Base-by-base conservation (phyloP, 2,797 vertebrate species). In the Huso huso region DNA sequence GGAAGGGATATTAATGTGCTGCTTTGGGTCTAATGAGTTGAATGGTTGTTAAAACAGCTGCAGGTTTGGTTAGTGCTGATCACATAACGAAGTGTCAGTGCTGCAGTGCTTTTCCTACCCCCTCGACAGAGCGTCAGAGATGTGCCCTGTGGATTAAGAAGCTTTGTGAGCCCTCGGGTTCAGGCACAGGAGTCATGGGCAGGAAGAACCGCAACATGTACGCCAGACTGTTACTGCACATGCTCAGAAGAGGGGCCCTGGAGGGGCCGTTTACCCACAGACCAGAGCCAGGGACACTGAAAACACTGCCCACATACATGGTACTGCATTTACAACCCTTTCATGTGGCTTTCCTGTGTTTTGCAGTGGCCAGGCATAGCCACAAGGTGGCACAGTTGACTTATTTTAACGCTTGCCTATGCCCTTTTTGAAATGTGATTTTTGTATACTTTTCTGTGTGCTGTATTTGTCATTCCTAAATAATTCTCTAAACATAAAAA, bases 61-160 rank as follows among this genome's bases (percentile, higher is more conserved):
- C 23, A 37, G 23, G 23, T 37, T 37, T 37, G 23, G 23, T 37
- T 37, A 37, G 23, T 37, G 23, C 23, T 4, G 23, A 37, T 37
- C 23, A 37, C 23, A 37, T 37, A 37, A 37, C 2, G 23, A 37
- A 37, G 23, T 37, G 23, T 37, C 23, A 37, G 2, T 37, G 52
- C 6, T 55, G 52, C 52, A 10, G 52, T 10, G 52, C 52, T 1
- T 55, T 55, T 55, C n/a, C 52, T 55, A 3, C n/a, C 9, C 3
- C 52, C 9, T 55, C 23, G 23, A 52, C 71, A 99, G 96, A 94
- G 66, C 91, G 91, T 2, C 91, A 93, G 72, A 81, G 76, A 1
- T 96, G 95, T 82, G 93, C 93, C 0, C 55, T 90, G 55, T 99
- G 96, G 96, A 95, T 99, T 72, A 95, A 92, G 80, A 99, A 98